Evolutionary conservation across 2,888 invertebrate species (phyloP), one percentile per base, ranked within the genome.

Genomic region (Panopea generosa): DNA sequence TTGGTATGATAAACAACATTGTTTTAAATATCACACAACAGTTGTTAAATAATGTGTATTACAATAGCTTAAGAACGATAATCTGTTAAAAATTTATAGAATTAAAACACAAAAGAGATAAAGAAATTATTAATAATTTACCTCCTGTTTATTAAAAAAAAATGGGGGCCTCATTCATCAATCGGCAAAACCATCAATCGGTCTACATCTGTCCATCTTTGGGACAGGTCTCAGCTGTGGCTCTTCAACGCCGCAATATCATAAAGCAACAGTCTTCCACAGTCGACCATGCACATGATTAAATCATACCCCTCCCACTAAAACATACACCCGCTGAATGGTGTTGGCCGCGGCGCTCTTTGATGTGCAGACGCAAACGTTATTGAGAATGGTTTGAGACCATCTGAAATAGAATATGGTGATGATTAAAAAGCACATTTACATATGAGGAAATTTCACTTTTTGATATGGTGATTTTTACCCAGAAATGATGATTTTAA

Each of bases 291-390:
- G 66, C 77, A 69, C 50, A 69, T 77, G 59, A 77, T 77, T 43
- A 43, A 62, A 77, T 77, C 70, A 77, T 57, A 69, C 77, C 73
- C 70, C 70, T 77, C 66, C 75, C 70, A 75, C 70, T 56, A 33
- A 56, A 59, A 29, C 52, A 55, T 53, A 47, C 50, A 52, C 24
- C 45, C 27, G 33, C 1, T 26, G 53, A 60, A 40, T 53, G 45
- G 40, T 16, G 52, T 33, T 14, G 52, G 27, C 40, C 29, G 33
- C 20, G 18, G 18, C 14, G 20, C 14, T 22, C 55, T 72, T 72
- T 72, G 72, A 72, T 61, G 72, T 72, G 27, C 33, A 45, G 20
- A 45, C 45, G 20, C 45, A 45, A 45, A 16, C 20, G 16, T 45
- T 45, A 18, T 45, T n/a, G 53, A 16, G 24, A 53, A 53, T 27